phyloP scores from a whole-genome alignment of 2,888 invertebrate genomes.

The Caenorhabditis sp. region DNA sequence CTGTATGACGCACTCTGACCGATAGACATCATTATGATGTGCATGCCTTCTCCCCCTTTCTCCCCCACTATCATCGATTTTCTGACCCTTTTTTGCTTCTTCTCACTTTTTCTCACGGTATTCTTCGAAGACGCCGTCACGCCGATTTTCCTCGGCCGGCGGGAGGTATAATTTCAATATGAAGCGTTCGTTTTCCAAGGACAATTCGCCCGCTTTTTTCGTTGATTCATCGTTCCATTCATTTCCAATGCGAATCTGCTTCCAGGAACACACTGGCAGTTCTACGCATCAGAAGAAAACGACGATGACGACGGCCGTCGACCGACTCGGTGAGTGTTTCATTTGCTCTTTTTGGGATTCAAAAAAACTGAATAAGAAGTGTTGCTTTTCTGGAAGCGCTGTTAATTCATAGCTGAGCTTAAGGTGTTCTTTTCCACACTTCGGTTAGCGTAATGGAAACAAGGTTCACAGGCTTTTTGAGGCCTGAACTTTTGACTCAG shows the following conservation, averaged over 20 bases:
- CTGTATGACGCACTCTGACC: constrained; percentile 40
- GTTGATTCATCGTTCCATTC: background rate
- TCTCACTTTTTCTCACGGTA: constrained; percentile 28
- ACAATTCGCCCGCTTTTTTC: constrained; percentile 17
- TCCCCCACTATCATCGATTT: background rate
- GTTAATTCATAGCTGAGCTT: too few relatives aligned
- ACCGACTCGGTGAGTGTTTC: constrained; percentile 38
- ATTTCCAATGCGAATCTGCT: constrained; percentile 2
- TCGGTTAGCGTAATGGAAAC: too few relatives aligned
- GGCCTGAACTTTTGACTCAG: too few relatives aligned
- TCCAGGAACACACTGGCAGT: constrained; percentile 7
- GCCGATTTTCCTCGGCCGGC: constrained; percentile 14
- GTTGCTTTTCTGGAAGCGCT: too few relatives aligned
- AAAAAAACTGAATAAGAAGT: background rate
- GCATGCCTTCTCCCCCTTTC: constrained; percentile 11
- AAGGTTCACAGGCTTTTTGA: too few relatives aligned
- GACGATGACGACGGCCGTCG: constrained; percentile 27
- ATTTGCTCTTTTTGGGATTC: constrained; percentile 3
- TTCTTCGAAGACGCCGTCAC: constrained; percentile 7
- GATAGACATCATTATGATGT: constrained; percentile 46
- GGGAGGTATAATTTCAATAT: constrained; percentile 51
- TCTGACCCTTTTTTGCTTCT: background rate
- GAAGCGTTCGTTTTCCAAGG: constrained; percentile 38
- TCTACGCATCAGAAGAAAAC: background rate
- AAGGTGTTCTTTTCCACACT: too few relatives aligned